Evolutionary conservation across 2,113 vertebrate genomes (phyloP).

Genomic region (Manacus vitellinus): DNA sequence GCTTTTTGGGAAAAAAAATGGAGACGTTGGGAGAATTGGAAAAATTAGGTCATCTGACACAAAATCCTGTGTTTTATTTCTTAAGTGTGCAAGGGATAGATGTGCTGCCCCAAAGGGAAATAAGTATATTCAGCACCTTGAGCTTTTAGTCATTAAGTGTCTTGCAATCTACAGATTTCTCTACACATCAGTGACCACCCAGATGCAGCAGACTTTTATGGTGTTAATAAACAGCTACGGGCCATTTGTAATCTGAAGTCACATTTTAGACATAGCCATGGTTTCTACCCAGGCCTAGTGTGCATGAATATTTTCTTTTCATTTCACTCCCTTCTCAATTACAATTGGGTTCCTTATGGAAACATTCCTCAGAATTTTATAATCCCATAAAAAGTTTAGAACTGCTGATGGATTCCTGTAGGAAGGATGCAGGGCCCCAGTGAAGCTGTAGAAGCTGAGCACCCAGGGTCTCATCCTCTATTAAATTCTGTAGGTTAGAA

Average conservation of each 20-base stretch:
- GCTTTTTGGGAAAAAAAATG: background rate
- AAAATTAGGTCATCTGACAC: conserved; percentile 23
- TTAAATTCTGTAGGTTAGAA: background rate
- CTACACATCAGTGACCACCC: background rate
- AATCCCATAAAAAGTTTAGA: conserved; percentile 12
- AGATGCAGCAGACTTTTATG: background rate
- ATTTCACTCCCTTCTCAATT: conserved; percentile 12
- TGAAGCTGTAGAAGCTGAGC: background rate
- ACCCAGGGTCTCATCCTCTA: background rate
- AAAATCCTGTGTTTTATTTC: conserved; percentile 10
- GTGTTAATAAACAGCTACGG: background rate
- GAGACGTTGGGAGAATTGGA: background rate
- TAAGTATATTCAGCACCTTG: background rate
- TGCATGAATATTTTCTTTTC: conserved; percentile 27
- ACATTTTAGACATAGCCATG: background rate
- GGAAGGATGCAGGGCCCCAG: background rate
- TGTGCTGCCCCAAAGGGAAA: background rate
- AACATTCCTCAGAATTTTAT: conserved; percentile 33
- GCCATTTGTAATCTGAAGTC: conserved; percentile 1
- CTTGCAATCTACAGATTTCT: background rate
- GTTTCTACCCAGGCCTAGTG: background rate
- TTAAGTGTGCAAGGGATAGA: background rate
- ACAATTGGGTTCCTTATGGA: conserved; percentile 20
- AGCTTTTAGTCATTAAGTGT: background rate
- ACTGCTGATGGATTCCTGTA: background rate